Base-by-base conservation (phyloP, 2,888 invertebrate species). In the Philereme transversata region DNA sequence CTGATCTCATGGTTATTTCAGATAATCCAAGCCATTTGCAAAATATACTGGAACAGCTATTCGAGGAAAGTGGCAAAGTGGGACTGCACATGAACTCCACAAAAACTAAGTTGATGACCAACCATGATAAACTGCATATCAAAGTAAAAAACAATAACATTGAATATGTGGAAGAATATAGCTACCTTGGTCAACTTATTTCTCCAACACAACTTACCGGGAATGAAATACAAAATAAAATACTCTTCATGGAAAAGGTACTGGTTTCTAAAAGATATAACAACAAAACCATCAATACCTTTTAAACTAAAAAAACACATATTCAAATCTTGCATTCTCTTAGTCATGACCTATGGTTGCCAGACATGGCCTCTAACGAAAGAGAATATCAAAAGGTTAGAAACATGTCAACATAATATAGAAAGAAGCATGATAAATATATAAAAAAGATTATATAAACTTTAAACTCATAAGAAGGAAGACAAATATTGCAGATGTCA, bases 191-290 rank as follows among this genome's bases (percentile, higher is more conserved):
- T 6, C 69, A 70, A 41, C 8, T 67, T 7, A 64, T 67, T 46
- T 60, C 68, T 10, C 50, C 57, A 6, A 55, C 11, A 44, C 56
- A 67, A 5, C 51, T 10, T 0, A 64, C 54, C n/a, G 22, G 44
- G 0, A 69, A 66, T 60, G 65, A 69, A 67, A 56, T 69, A 1
- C 57, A 68, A 33, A 66, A 56, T 47, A 69, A 66, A 41, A 64
- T 63, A 45, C 7, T 63, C 56, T 9, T 56, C 54, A 9, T 67
- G 67, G 63, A 63, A 61, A 53, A 59, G 60, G 33, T 66, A 62
- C 35, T 63, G 67, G 67, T 44, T 51, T 2, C 44, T 68, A 3
- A 65, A 50, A 8, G 65, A 67, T 46, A 46, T 64, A 40, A 61
- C 64, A 50, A 67, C 68, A 54, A 59, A 38, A 2, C 40, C 40